Evolutionary conservation across 2,797 vertebrate genomes (phyloP), one percentile per base, ranked within the genome.

Genomic region (Hafferia zeledoni): DNA sequence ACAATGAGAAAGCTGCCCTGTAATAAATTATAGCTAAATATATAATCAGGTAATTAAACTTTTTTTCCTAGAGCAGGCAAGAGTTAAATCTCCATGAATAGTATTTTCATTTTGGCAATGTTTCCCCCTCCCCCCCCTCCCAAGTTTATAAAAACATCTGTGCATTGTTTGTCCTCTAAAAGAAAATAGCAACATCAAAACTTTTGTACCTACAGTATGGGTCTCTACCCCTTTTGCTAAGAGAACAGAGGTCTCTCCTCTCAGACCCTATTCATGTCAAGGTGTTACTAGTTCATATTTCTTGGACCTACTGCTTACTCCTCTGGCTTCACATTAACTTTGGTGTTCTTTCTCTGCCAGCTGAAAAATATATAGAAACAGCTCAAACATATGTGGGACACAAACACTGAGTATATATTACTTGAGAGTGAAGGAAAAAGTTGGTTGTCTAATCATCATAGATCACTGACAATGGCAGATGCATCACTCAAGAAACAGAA

Each of bases 391-490:
- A 50, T 53, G 30, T 83, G 74, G 33, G 56, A 59, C 23, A 16
- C 46, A 33, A 49, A 50, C 61, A 60, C 27, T 20, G 35, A 59
- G 37, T 65, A 28, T 24, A 0, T 9, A 13, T 47, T 69, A 14
- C 47, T 84, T 63, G 61, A 28, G n/a, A 61, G 18, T 6, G 27
- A 92, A 78, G 37, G 47, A 53, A 92, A 61, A 90, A 41, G 44
- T 43, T 70, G 60, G 13, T 84, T 60, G 7, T 35, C 49, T 67
- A 9, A 67, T 67, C 49, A n/a, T 13, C 1, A 8, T 35, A 60
- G 56, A 70, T 94, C 87, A 59, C 44, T 77, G 79, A 27, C 60
- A 68, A 33, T 35, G 52, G 89, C 68, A 93, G 68, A 71, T 55
- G 27, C 68, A 63, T 80, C 2, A 0, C 60, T 83, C 68, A 78